These are phyloP conservation scores for Macaca fascicularis DNA, from an alignment of 2,113 vertebrate species.

Conservation along the genomic window DNA sequence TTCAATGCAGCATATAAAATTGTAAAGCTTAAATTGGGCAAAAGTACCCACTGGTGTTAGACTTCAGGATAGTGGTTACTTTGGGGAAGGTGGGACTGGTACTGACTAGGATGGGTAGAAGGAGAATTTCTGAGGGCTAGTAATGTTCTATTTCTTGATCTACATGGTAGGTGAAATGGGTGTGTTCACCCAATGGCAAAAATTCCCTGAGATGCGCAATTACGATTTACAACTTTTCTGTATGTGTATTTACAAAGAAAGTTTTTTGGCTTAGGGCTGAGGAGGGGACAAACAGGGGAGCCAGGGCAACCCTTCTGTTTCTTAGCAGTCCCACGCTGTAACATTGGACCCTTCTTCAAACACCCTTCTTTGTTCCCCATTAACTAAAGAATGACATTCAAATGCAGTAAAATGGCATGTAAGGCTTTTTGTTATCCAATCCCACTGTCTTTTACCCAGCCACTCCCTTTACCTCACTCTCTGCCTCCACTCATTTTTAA, in stretches of 20 bases:
- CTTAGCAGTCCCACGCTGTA: accelerated
- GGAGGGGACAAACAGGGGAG: too few species aligned
- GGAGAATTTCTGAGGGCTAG: background rate
- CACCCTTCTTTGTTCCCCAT: background rate
- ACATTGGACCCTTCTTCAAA: background rate
- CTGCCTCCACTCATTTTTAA: background rate
- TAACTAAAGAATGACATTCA: background rate
- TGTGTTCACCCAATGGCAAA: background rate
- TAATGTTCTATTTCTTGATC: background rate
- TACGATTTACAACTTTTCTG: background rate
- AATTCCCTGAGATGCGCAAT: background rate
- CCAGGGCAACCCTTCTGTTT: too few species aligned
- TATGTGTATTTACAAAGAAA: background rate
- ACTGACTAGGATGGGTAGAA: background rate
- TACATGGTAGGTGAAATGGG: background rate
- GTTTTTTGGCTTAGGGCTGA: background rate
- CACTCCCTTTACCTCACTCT: background rate
- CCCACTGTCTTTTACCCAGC: too few species aligned
- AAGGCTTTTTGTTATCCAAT: background rate
- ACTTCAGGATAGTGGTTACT: background rate
- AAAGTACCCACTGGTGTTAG: background rate
- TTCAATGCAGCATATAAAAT: background rate
- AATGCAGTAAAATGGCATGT: background rate
- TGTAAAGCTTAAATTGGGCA: background rate
- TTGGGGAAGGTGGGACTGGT: too few species aligned